Evolutionary conservation across 2,888 invertebrate genomes (phyloP), one percentile per base, ranked within the genome.

Genomic region (Sinelater perroti): DNA sequence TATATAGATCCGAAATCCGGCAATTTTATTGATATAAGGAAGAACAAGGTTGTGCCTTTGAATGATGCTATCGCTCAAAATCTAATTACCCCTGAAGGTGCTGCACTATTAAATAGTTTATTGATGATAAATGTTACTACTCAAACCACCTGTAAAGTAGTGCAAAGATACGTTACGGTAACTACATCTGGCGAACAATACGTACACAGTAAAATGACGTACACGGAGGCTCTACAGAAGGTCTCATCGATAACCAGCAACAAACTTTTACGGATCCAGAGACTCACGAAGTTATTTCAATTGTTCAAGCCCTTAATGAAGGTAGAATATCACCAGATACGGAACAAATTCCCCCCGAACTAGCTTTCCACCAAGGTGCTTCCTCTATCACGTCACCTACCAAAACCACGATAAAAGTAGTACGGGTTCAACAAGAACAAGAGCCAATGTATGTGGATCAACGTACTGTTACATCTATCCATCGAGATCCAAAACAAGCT

Each of bases 1-100:
- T 84, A 91, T 69, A 84, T 98, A 49, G 95, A 98, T 75, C 92
- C 96, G 0, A 88, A 88, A 77, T 89, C 91, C 17, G 96, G 95
- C 5, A 88, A 93, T 76, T 83, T 95, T 62, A 79, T 95, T 59
- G 91, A 95, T 72, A 84, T 89, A 11, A 80, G 83, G 61, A 87
- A 85, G 33, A 87, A 87, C 69, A 86, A 85, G 72, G 83, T 87
- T 45, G 84, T 93, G 72, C 90, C 93, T 61, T 84, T 94, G 57
- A 90, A 94, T 70, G 89, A 90, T 73, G 95, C 95, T 20, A 90
- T 96, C 58, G 88, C 91, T 75, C 86, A 88, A 54, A 90, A 91
- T 70, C 83, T 93, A 69, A 90, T 96, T 24, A 90, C 93, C 7
- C 88, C 91, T 0, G 91, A 93, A 78, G 95, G 95, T 55, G 95